Evolutionary conservation across 1,140 invertebrate genomes (phyloP), one percentile per base, ranked within the genome.

Genomic region (Ericerus pela): DNA sequence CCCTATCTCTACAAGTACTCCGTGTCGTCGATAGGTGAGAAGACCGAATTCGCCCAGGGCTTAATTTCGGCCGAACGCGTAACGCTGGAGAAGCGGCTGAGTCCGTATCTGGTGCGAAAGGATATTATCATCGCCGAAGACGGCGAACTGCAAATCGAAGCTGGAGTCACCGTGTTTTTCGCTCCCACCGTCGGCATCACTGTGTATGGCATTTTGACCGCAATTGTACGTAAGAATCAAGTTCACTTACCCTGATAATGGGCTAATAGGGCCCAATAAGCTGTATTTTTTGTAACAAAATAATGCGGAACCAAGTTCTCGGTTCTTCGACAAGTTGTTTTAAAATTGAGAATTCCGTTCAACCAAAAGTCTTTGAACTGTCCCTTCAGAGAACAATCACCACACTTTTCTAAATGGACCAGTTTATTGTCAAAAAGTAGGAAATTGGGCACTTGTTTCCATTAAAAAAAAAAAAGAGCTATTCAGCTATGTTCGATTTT

Each of bases 181-280:
- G 79, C 81, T 3, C 85, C 89, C 2, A 88, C 88, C 72, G 80
- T 88, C 62, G 92, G 91, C 53, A 84, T 96, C 61, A 92, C 87
- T 29, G 84, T 96, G 18, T 78, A 82, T 64, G 93, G 92, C 61
- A 78, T 82, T 60, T 71, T 96, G 5, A 80, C 79, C 53, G 89
- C 89, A 29, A 76, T 86, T 79, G 91, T 95, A 78, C 81, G 78
- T 70, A 29, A 24, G 18, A 31, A 26, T 24, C 11, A 55, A 20
- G 14, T 0, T 53, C 2, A 10, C n/a, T 2, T 29, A 29, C 22
- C 22, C 6, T 16, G 22, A 22, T 8, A 22, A 51, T 22, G 22
- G 5, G 11, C 3, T 5, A 8, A 8, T 22, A 22, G 6, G 27
- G 10, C 18, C 14, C 4, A 11, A 30, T 2, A 16, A 0, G 24